Evolutionary conservation across 92 coral and sea anemone genomes (phyloP).

Genomic region (Plumapathes pennacea): DNA sequence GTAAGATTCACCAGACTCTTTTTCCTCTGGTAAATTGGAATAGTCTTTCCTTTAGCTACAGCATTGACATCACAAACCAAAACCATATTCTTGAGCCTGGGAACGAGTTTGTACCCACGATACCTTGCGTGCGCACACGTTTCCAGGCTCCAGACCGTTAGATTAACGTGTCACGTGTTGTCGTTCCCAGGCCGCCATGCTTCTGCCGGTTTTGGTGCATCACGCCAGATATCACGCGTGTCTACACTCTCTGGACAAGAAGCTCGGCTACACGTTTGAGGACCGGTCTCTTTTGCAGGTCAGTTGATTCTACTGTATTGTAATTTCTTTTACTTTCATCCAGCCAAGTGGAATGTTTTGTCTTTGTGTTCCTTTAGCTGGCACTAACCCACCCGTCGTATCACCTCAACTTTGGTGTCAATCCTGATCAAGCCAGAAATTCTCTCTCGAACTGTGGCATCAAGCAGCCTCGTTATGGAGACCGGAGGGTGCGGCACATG

Average conservation of each 20-base stretch:
- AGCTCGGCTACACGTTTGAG: conserved; percentile 80
- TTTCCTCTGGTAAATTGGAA: too few species aligned
- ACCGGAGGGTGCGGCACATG: conserved; percentile 76
- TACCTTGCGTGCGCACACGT: too few species aligned
- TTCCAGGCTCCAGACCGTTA: too few species aligned
- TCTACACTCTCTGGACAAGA: conserved; percentile 69
- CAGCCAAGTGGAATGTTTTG: neutral
- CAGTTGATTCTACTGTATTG: neutral
- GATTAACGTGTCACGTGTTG: too few species aligned
- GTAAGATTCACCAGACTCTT: too few species aligned
- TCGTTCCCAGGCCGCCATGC: conserved; percentile 73
- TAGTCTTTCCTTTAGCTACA: too few species aligned
- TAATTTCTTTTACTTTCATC: neutral
- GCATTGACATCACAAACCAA: too few species aligned
- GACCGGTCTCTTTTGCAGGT: conserved; percentile 87
- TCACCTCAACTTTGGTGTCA: conserved; percentile 89
- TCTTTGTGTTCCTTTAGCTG: conserved; percentile 38
- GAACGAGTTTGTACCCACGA: too few species aligned
- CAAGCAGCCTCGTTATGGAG: conserved; percentile 92
- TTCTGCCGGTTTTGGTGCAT: conserved; percentile 88
- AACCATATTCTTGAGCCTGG: too few species aligned
- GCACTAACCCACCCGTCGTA: conserved; percentile 96
- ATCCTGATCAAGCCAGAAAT: conserved; percentile 97
- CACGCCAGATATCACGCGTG: conserved; percentile 86
- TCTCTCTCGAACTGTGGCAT: conserved; percentile 92